These are phyloP conservation scores for Saguinus oedipus DNA, from an alignment of 2,797 vertebrate genomes.

Conservation along the genomic window DNA sequence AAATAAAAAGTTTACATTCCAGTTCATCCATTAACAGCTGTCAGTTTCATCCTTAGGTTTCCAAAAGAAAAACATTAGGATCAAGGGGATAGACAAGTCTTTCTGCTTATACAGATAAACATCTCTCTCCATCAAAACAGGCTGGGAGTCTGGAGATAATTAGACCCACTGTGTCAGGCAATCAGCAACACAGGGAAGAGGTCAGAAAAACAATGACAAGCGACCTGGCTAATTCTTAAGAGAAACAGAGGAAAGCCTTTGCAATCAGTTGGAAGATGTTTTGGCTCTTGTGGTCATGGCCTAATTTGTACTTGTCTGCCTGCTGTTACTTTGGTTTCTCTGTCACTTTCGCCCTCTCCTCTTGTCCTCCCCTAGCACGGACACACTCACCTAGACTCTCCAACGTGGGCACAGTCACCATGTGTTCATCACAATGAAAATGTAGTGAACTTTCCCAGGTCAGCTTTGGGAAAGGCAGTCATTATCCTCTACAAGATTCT, in stretches of 20 bases:
- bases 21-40: conserved; percentile 7
- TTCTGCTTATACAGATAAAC: conserved; percentile 48
- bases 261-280: background rate
- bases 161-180: conserved; percentile 65
- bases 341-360: background rate
- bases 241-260: background rate
- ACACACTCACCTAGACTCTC: background rate
- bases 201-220: conserved; percentile 4
- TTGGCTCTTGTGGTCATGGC: background rate
- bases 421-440: background rate
- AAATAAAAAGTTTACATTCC: background rate
- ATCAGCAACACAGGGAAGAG: conserved; percentile 46
- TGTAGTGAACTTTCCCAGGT: background rate
- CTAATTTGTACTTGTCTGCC: background rate
- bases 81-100: background rate
- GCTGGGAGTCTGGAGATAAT: conserved; percentile 66
- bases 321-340: background rate
- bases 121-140: conserved; percentile 55
- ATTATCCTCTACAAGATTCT: background rate
- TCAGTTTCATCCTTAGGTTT: background rate
- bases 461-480: background rate
- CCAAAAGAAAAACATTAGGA: background rate
- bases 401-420: background rate
- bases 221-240: background rate
- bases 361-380: background rate